Evolutionary conservation across 2,888 invertebrate species (phyloP).

Genomic region (Cantharis lateralis): DNA sequence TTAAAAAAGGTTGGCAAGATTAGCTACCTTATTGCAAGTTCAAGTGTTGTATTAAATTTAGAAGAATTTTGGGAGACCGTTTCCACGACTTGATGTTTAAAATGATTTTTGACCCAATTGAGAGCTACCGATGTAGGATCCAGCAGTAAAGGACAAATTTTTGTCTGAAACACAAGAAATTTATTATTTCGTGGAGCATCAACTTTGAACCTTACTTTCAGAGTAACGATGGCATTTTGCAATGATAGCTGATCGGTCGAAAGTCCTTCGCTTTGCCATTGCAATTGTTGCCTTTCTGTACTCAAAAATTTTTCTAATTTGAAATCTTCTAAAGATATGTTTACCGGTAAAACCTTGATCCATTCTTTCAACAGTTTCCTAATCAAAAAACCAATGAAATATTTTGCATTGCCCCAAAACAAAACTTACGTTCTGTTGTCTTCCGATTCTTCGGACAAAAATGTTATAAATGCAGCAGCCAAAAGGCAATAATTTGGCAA

Average conservation of each 20-base stretch:
- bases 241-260: slow-evolving; percentile 77
- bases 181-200: not conserved
- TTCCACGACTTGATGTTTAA: slow-evolving; percentile 72
- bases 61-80: slow-evolving; percentile 77
- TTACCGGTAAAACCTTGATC: slow-evolving; percentile 45
- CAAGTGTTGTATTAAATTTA: slow-evolving; percentile 74
- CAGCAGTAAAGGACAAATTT: slow-evolving; percentile 77
- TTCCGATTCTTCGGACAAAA: slow-evolving; percentile 68
- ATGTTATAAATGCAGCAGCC: slow-evolving; percentile 79
- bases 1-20: not conserved
- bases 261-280: slow-evolving; percentile 86
- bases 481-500: slow-evolving; percentile 70
- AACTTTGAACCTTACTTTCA: slow-evolving; percentile 62
- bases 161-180: slow-evolving; percentile 44
- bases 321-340: slow-evolving; percentile 49
- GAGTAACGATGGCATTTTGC: slow-evolving; percentile 81
- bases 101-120: slow-evolving; percentile 77
- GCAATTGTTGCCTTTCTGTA: slow-evolving; percentile 76
- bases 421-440: slow-evolving; percentile 62
- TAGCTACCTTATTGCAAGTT: slow-evolving; percentile 73
- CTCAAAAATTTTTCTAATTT: slow-evolving; percentile 63
- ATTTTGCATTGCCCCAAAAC: not conserved
- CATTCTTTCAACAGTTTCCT: slow-evolving; percentile 49
- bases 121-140: slow-evolving; percentile 88
- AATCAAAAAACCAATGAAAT: slow-evolving; percentile 38